Conservation (phyloP, 1,140 invertebrate genomes). For the Ylistrum balloti region DNA sequence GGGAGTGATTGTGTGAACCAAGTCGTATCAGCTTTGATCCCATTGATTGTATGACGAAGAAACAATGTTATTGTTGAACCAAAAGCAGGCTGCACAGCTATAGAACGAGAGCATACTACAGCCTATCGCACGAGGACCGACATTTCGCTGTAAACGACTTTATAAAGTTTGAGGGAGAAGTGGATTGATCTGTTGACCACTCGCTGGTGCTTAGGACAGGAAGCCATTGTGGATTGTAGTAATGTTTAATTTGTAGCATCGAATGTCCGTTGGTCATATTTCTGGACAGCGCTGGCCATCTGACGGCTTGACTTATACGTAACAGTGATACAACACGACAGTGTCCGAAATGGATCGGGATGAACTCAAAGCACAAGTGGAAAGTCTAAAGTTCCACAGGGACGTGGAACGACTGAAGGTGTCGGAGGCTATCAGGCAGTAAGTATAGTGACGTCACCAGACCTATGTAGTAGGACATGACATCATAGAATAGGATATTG, state of each 20-base stretch:
- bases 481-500: background rate
- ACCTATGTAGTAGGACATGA: background rate
- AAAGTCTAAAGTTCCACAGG: conserved; percentile 56
- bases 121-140: background rate
- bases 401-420: conserved; percentile 57
- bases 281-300: conserved; percentile 44
- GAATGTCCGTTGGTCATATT: conserved; percentile 7
- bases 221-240: background rate
- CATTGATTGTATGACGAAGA: conserved; percentile 34
- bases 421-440: conserved; percentile 62
- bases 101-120: background rate
- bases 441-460: conserved; percentile 46
- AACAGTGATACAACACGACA: background rate
- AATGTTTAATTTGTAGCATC: background rate
- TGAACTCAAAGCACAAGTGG: conserved; percentile 59
- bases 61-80: conserved; percentile 25
- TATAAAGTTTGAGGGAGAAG: background rate
- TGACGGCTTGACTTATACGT: background rate
- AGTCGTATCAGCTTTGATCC: background rate
- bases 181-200: background rate
- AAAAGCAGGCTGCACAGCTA: background rate
- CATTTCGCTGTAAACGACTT: conserved; percentile 15
- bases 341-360: conserved; percentile 57
- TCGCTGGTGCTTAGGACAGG: background rate
- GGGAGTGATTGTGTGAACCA: background rate